Base-by-base conservation (phyloP, 2,113 vertebrate genomes). In the Fukomys damarensis region DNA sequence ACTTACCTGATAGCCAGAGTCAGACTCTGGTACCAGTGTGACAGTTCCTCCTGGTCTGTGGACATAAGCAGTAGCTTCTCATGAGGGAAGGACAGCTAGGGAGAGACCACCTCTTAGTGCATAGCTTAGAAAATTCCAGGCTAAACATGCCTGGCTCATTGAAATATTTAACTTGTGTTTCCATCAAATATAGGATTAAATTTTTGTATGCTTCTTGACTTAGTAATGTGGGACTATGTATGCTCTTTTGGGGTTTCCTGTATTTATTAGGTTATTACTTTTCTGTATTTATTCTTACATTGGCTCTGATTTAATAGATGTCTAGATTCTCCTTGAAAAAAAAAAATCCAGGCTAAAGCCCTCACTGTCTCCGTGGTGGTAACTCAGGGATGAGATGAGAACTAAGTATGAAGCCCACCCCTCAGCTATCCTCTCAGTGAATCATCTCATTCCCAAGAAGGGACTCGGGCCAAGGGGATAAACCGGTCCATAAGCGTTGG, bases 11-110 rank as follows among this genome's bases (percentile, higher is more conserved):
- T 96, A 22, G 99, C 99, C 77, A 98, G 61, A 89, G 94, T 98
- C 96, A 99, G 98, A 59, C 99, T 99, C 86, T 58, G 96, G 97
- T 99, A 99, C 99, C 99, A 99, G 96, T 98, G 98, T 20, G 99
- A 98, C 86, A 99, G 98, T 76, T 99, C 99, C 86, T 99, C 98
- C 95, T 99, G 99, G 98, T 99, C 98, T 4, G 97, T 98, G 82
- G 99, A 99, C 99, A 99, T 99, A 93, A 99, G 98, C 91, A 99
- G 98, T 9, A 99, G 98, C 30, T 99, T 99, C 98, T 99, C 99
- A 65, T 98, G 98, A 22, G 99, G 98, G 98, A 99, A 99, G 93
- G 99, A 99, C 88, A 99, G 96, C 99, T 99, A 98, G 26, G 49
- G 76, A 96, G 86, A 96, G 63, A 97, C 35, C 56, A 85, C 32